Base-by-base conservation (phyloP, 2,797 vertebrate species). In the Falco cherrug region DNA sequence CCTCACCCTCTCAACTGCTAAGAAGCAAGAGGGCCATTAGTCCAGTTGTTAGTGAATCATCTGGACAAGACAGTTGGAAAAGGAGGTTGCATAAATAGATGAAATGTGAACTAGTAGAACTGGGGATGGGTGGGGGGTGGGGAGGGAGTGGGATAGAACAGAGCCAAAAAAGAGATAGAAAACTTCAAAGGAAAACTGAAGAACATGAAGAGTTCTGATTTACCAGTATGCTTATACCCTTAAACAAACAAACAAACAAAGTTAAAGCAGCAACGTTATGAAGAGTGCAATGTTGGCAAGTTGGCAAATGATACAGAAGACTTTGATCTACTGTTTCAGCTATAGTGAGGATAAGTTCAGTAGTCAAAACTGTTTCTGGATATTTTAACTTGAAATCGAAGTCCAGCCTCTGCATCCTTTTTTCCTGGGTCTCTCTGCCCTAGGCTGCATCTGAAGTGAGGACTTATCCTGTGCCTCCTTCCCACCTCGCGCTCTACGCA, bases 21-120 rank as follows among this genome's bases (percentile, higher is more conserved):
- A 96, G 96, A 96, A 98, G 94, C 11, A 74, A 96, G 95, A 97
- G 24, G 92, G 94, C 95, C 91, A 97, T 98, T 97, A 98, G 95
- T 96, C 89, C 94, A 93, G 90, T 59, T 53, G 95, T 97, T 98
- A 97, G 97, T 90, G 97, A 97, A 97, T 96, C 60, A 45, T 98
- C 97, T 97, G 97, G 94, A 97, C 90, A 92, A 96, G 97, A 92
- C 70, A 92, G 75, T 95, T 95, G 93, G 97, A 94, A 92, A 69
- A 56, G 74, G 81, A 89, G 95, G 90, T 93, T 95, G 31, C 21
- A 81, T 65, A 87, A 97, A 96, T 92, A 95, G 93, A 97, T 96
- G 96, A 97, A 97, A 95, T 56, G 21, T 61, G 28, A 95, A 41
- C 14, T 47, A 93, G 28, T 63, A 74, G 95, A 39, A 68, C 5